phyloP scores from a whole-genome alignment of 2,113 vertebrate species.

The Excalfactoria chinensis region DNA sequence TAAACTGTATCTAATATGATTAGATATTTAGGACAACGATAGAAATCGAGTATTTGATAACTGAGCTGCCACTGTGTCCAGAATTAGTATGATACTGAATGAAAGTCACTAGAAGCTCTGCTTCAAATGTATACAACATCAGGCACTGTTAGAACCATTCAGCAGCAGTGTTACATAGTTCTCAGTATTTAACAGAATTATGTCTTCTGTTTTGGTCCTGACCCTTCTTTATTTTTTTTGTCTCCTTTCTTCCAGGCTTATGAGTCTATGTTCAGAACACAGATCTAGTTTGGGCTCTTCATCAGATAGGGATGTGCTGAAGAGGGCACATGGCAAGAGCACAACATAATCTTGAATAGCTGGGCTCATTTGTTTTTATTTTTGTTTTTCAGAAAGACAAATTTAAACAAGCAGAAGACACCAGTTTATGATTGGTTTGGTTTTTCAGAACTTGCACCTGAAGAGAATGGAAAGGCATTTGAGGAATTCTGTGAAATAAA shows the following conservation, averaged over 20 bases:
- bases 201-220: not conserved
- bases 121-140: not conserved
- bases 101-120: not conserved
- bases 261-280: not conserved
- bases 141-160: not conserved
- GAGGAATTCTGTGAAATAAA: not conserved
- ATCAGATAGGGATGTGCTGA: not conserved
- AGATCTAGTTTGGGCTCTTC: not conserved
- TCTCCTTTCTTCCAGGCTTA: not conserved
- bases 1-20: not conserved
- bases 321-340: not conserved
- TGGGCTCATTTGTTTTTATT: not conserved
- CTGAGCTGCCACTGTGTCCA: not conserved
- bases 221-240: not conserved
- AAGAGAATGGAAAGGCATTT: not conserved
- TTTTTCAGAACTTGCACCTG: not conserved
- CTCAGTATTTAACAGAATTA: accelerated
- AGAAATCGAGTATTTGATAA: not conserved
- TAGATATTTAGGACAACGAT: not conserved
- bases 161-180: not conserved
- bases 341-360: not conserved
- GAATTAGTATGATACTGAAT: not conserved
- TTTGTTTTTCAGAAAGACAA: not conserved
- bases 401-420: not conserved
- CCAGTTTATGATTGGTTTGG: not conserved